Conservation (phyloP, 2,888 invertebrate genomes). For the Rhopalosiphum nymphaeae region DNA sequence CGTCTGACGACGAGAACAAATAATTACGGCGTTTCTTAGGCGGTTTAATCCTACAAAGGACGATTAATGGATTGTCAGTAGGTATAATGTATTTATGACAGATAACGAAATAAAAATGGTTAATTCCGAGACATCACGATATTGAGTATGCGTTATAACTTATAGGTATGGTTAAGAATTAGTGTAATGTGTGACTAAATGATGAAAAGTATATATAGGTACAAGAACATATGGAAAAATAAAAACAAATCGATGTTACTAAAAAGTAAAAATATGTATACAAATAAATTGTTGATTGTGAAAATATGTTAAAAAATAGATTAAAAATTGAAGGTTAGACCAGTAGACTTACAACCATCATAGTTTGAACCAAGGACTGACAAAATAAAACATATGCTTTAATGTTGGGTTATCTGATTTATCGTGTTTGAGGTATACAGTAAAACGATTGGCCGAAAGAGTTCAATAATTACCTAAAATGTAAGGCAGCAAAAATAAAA, state of each 20-base stretch:
- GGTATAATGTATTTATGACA: background rate
- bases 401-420: background rate
- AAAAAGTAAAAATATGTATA: background rate
- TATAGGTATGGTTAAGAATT: background rate
- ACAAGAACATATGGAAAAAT: background rate
- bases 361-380: background rate
- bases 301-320: background rate
- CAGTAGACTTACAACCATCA: background rate
- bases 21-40: background rate
- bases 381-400: background rate
- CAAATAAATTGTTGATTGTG: background rate
- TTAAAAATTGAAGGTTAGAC: background rate
- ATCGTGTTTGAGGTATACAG: background rate
- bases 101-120: background rate
- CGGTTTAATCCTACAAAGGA: background rate
- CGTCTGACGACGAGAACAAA: background rate
- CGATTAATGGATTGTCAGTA: background rate
- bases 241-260: background rate
- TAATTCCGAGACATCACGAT: background rate
- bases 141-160: background rate
- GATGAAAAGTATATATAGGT: background rate
- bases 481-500: background rate
- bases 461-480: background rate
- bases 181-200: background rate
- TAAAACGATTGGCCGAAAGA: background rate